These are phyloP conservation scores for Tiliacea aurago DNA, from an alignment of 2,888 invertebrate genomes.

Conservation along the genomic window DNA sequence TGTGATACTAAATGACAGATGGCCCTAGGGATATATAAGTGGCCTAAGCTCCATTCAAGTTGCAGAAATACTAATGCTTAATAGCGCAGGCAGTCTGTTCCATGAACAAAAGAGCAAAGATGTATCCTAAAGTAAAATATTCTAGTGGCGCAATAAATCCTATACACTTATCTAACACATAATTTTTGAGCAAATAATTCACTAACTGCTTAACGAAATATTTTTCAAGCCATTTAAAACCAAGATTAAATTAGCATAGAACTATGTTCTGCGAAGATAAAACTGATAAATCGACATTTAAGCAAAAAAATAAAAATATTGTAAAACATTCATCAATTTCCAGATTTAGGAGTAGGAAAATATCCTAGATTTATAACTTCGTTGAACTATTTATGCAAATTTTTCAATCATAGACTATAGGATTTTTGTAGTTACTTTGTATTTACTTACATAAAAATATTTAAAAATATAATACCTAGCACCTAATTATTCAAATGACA, in stretches of 20 bases:
- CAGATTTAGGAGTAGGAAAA: constrained; percentile 9
- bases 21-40: constrained; percentile 28
- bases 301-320: constrained; percentile 1
- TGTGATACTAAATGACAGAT: constrained; percentile 16
- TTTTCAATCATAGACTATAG: constrained; percentile 23
- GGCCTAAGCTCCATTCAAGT: constrained; percentile 38
- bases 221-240: constrained; percentile 39
- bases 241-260: constrained; percentile 24
- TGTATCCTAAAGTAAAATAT: constrained; percentile 6
- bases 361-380: constrained; percentile 25
- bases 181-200: constrained; percentile 57
- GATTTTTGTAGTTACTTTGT: constrained; percentile 24
- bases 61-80: neutral
- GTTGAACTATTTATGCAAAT: constrained; percentile 7
- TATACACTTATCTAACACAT: constrained; percentile 49
- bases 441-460: constrained; percentile 46
- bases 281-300: neutral
- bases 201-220: constrained; percentile 42
- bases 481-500: constrained; percentile 54
- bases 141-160: constrained; percentile 13
- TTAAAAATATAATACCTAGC: no score
- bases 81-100: neutral
- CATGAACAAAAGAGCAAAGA: neutral
- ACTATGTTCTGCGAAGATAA: constrained; percentile 31
- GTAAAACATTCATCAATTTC: constrained; percentile 8